Conservation (phyloP, 2,888 invertebrate species). For the Parapristionchus giblindavisi region DNA sequence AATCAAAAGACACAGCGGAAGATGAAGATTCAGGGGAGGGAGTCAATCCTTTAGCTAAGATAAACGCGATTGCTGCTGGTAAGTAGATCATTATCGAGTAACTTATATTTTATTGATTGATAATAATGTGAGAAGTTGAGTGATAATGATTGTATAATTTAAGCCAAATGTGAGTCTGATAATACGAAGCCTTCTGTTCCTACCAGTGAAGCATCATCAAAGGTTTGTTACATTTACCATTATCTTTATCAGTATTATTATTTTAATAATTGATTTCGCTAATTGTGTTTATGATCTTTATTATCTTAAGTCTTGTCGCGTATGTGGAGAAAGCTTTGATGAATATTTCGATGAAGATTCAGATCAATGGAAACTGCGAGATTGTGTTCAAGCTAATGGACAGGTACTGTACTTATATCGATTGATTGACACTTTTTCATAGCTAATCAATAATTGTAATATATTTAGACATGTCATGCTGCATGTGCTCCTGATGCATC, state of each 20-base stretch:
- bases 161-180: not conserved
- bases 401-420: slow-evolving; percentile 1
- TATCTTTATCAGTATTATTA: not conserved
- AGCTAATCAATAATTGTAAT: not conserved
- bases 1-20: slow-evolving; percentile 31
- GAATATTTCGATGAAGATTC: slow-evolving; percentile 95
- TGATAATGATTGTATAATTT: not conserved
- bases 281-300: not conserved
- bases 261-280: not conserved
- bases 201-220: slow-evolving; percentile 21
- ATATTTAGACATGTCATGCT: slow-evolving; percentile 24
- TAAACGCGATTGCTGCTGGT: not conserved
- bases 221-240: slow-evolving; percentile 9
- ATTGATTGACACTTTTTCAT: not conserved
- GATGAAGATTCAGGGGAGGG: slow-evolving; percentile 28
- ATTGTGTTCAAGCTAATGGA: slow-evolving; percentile 45
- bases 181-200: slow-evolving; percentile 18
- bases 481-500: slow-evolving; percentile 4
- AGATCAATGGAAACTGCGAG: slow-evolving; percentile 90
- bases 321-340: slow-evolving; percentile 91
- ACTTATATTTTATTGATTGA: not conserved
- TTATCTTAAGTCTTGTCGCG: slow-evolving; percentile 79
- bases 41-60: slow-evolving; percentile 4
- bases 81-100: not conserved
- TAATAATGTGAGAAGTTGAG: not conserved